Evolutionary conservation across 2,888 invertebrate species (phyloP).

Genomic region (Pollenia griseotomentosa): DNA sequence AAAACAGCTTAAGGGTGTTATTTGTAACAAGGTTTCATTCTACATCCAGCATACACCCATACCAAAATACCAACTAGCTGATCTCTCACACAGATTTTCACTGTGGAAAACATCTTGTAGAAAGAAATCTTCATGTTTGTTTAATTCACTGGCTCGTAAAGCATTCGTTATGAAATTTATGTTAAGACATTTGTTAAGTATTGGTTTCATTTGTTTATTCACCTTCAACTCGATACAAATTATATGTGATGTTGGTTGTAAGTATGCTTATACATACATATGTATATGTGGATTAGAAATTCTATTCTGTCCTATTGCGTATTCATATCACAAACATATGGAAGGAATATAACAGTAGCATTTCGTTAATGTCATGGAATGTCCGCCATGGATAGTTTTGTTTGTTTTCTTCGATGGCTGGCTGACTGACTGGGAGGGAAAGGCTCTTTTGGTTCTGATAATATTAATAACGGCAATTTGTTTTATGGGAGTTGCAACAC

Average conservation of each 20-base stretch:
- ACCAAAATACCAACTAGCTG: constrained; percentile 20
- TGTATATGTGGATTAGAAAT: neutral
- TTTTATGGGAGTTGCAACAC: constrained; percentile 64
- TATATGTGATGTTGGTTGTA: constrained; percentile 54
- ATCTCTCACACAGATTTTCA: constrained; percentile 60
- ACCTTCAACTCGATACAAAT: constrained; percentile 59
- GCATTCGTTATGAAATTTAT: constrained; percentile 62
- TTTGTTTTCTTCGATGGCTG: neutral
- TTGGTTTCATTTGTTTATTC: constrained; percentile 73
- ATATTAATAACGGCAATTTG: constrained; percentile 71
- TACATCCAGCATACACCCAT: constrained; percentile 41
- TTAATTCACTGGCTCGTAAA: constrained; percentile 21
- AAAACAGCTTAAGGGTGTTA: constrained; percentile 70
- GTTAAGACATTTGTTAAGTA: constrained; percentile 72
- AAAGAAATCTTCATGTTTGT: constrained; percentile 53
- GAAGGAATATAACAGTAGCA: constrained; percentile 65
- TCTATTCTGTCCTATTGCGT: neutral
- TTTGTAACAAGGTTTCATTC: constrained; percentile 54
- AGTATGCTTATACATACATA: neutral
- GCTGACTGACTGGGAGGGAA: too few relatives aligned
- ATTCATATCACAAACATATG: constrained; percentile 3
- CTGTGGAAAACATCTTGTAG: constrained; percentile 12
- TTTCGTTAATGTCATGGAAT: constrained; percentile 68
- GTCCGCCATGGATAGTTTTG: constrained; percentile 37
- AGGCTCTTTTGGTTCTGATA: constrained; percentile 49